These are phyloP conservation scores for Acronicta leporina DNA, from an alignment of 2,888 invertebrate species.

Conservation along the genomic window DNA sequence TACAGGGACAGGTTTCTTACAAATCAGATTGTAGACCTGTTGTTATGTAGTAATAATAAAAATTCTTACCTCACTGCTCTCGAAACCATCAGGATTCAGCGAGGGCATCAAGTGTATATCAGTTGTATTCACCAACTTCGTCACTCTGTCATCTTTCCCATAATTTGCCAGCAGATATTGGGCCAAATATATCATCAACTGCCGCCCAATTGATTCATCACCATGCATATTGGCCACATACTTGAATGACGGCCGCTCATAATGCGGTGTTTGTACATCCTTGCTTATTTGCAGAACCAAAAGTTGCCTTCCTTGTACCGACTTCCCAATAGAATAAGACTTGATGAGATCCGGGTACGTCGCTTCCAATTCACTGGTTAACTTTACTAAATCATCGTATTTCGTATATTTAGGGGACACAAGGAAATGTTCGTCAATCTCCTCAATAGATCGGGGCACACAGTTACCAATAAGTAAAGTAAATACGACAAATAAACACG, in stretches of 20 bases:
- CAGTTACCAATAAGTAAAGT: slow-evolving; percentile 73
- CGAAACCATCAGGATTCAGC: slow-evolving; percentile 99
- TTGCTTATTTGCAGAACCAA: slow-evolving; percentile 94
- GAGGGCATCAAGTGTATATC: slow-evolving; percentile 99
- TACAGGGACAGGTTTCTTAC: slow-evolving; percentile 4
- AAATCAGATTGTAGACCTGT: slow-evolving; percentile 2
- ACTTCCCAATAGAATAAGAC: slow-evolving; percentile 94
- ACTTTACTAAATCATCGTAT: slow-evolving; percentile 91
- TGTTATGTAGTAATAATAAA: neutral
- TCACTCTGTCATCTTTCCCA: slow-evolving; percentile 91
- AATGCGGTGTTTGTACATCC: slow-evolving; percentile 88
- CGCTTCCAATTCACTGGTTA: slow-evolving; percentile 89
- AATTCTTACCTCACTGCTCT: slow-evolving; percentile 91
- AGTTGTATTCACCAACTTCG: slow-evolving; percentile 94
- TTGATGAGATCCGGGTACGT: slow-evolving; percentile 92
- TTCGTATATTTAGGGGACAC: slow-evolving; percentile 90
- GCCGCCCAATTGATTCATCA: slow-evolving; percentile 96
- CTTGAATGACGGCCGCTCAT: slow-evolving; percentile 96
- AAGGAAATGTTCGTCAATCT: slow-evolving; percentile 88
- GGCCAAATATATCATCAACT: slow-evolving; percentile 94
- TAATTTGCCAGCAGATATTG: slow-evolving; percentile 95
- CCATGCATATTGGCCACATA: slow-evolving; percentile 99
- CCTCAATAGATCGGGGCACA: slow-evolving; percentile 73
- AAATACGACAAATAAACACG: slow-evolving; percentile 75
- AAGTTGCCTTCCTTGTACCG: slow-evolving; percentile 94